Evolutionary conservation across 2,797 vertebrate genomes (phyloP), one percentile per base, ranked within the genome.

Genomic region (Rhinatrema bivittatum): DNA sequence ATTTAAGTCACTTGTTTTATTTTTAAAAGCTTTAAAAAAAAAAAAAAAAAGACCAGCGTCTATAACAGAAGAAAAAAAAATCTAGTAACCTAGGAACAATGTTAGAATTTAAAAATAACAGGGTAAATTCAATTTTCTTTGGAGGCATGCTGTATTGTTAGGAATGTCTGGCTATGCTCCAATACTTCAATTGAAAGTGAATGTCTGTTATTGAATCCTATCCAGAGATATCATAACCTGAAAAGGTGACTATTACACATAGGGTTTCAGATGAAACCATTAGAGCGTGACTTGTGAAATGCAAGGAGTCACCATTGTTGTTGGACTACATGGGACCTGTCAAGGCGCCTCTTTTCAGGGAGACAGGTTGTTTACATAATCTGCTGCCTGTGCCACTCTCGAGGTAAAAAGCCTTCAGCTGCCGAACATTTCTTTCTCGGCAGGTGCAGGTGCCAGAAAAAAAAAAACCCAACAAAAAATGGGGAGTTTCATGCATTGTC

Each of bases 161-260:
- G 43, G 43, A 46, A 58, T 36, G 44, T 50, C 71, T 88, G 84
- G 78, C 73, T 29, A 26, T 43, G 28, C 60, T 82, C 81, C 84
- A 84, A 58, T 43, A 50, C 57, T 73, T 77, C 74, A 76, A 70
- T 57, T 74, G 72, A 82, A 76, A 83, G 62, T 16, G 62, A 68
- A 61, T 85, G 78, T 78, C 65, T 82, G 74, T 84, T 79, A 86
- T 68, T 87, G 80, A 89, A 86, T 90, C 87, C 83, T 59, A 78
- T 69, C 65, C 70, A 82, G 77, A 76, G 75, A 79, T 83, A 88
- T 84, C 76, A 85, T 84, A 88, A 84, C 79, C 73, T 86, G 74
- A 84, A 79, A 87, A 82, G 78, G 71, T 68, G 74, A 70, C 77
- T 70, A 53, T 82, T 86, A 79, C 65, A 74, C 61, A 68, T 60